Evolutionary conservation across 2,888 invertebrate species (phyloP), one percentile per base, ranked within the genome.

Genomic region (Celastrina argiolus): DNA sequence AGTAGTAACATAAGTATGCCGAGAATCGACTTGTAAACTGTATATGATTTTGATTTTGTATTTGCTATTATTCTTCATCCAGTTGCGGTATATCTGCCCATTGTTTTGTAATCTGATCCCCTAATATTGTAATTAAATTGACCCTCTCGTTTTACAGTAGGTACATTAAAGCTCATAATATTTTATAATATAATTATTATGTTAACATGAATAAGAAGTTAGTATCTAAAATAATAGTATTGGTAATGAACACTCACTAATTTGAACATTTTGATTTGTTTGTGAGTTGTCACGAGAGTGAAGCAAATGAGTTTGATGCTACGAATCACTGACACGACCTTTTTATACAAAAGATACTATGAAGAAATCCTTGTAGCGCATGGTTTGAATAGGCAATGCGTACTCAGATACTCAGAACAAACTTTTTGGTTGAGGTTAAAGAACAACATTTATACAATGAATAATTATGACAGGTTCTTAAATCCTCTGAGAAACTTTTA

Each of bases 331-430:
- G 56, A 66, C 64, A 66, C 58, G 66, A 68, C 67, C 73, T 68
- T 81, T 85, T 80, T 84, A 85, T 85, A 84, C 77, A 68, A 64
- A 64, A 31, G 67, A 67, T 67, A 45, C 68, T 64, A 67, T 69
- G 69, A 64, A 65, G 65, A 66, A 69, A 70, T 51, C 70, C 68
- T 70, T 65, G 69, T 26, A 26, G 0, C 18, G 28, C 66, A 56
- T 66, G 66, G 8, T 41, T 28, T 14, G 68, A 68, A 68, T 68
- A 34, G 6, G n/a, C 28, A 67, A 59, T 56, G 2, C 12, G 51
- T 18, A 18, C 16, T n/a, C 28, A 63, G 16, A 63, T 42, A 12
- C 31, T 36, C n/a, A n/a, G n/a, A 34, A 59, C 14, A 26, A 2
- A 58, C n/a, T 58, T 16, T 51, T 51, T 14, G n/a, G n/a, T n/a